Base-by-base conservation (phyloP, 1,140 invertebrate genomes). In the Triops longicaudatus region DNA sequence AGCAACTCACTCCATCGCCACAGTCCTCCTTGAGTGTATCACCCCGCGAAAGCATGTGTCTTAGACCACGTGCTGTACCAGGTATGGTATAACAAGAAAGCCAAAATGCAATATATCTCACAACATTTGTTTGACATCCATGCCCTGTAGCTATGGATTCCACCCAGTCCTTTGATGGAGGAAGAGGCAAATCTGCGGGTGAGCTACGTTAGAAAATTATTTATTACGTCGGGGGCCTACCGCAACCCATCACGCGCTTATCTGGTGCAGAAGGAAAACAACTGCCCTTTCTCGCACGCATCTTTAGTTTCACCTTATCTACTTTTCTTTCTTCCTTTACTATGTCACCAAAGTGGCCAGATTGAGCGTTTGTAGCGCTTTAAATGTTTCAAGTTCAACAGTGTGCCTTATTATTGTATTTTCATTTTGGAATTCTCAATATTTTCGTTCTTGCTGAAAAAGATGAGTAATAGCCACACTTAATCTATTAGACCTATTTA, bases 1-100 rank as follows among this genome's bases (percentile, higher is more conserved):
- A 72, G 83, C 28, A 88, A 88, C 41, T 86, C 74, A 89, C 87
- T 81, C 88, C 88, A 27, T 81, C 85, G 43, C 89, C 88, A 43
- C 79, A 88, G 76, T 88, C 88, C 79, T 88, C 73, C n/a, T n/a
- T 41, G 14, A 73, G 72, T 14, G 31, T 41, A 9, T 77, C 76
- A 0, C 76, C 76, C 9, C 50, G 75, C 17, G 72, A 41, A 22
- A 79, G 73, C 50, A 75, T 42, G 26, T 71, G 71, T 72, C 12
- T 43, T 1, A 72, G 73, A 27, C 41, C 50, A n/a, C 28, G 74
- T 26, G 44, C 17, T 28, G 27, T 77, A 41, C 42, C 72, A 73
- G 76, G 76, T 77, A 77, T 27, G 31, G 31, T 37, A 73, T 1
- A 74, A 14, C n/a, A 22, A 37, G 26, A 73, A 27, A 31, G 27